Base-by-base conservation (phyloP, 1,140 invertebrate species). In the Frieseomelitta varia region DNA sequence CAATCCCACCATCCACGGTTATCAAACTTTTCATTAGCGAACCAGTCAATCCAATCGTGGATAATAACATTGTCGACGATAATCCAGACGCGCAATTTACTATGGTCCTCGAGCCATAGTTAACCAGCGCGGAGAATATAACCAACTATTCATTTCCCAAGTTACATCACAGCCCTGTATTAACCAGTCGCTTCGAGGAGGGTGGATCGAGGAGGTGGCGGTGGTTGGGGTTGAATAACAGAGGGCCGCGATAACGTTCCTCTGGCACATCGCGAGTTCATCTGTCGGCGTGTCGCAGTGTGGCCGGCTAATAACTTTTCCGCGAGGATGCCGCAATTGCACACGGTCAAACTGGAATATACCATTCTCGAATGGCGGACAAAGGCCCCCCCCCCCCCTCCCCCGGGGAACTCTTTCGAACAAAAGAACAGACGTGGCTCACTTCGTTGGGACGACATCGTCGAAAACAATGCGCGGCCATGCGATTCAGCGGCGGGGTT, bases 221-320 rank as follows among this genome's bases (percentile, higher is more conserved):
- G 34, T 39, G 39, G 39, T 39, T 39, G 39, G 39, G 39, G 30
- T 34, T 17, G 65, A 74, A 74, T 74, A 56, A 55, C 53, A 21
- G 12, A 27, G 47, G 2, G 11, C 19, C 19, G 21, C 21, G 55
- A 75, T 75, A 75, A 75, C 55, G 15, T 58, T 72, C 11, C n/a
- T 27, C n/a, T 15, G 6, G 15, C 47, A 17, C 55, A 75, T 30
- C 55, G 51, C 12, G 30, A 39, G 30, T 75, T 58, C 55, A 58
- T 75, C 55, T 39, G 55, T 75, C 21, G 55, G 30, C 30, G 55
- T n/a, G 6, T 27, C 30, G 73, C 39, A 47, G 17, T 75, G 53
- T 75, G 53, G 30, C 27, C 14, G 4, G 74, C 51, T 82, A 77
- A 82, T 82, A 77, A 77, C 80, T 82, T 76, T 68, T 67, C 56